Evolutionary conservation across 2,888 invertebrate species (phyloP).

Genomic region (Deilephila porcellus): DNA sequence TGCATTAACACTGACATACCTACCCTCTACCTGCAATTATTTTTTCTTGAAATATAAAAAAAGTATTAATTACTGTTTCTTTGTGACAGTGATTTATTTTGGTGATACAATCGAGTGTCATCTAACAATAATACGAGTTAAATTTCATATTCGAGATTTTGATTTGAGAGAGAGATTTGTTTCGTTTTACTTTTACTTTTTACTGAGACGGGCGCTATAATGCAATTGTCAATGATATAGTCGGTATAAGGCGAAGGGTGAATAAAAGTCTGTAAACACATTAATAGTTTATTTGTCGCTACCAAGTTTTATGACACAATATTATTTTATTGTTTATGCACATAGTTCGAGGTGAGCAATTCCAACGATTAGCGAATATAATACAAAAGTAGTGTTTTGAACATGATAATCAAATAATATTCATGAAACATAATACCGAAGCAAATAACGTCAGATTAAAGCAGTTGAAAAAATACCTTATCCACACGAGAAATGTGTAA

Average conservation of each 20-base stretch:
- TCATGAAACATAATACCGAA: neutral
- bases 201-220: too few species aligned
- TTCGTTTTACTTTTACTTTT: too few species aligned
- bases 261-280: neutral
- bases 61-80: too few species aligned
- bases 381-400: neutral
- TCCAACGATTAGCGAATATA: constrained; percentile 6
- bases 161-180: too few species aligned
- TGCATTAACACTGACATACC: neutral
- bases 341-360: constrained; percentile 19
- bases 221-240: too few species aligned
- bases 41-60: too few species aligned
- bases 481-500: neutral
- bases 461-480: neutral
- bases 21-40: too few species aligned
- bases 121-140: too few species aligned
- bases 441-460: neutral
- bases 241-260: neutral
- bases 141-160: too few species aligned
- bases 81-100: too few species aligned
- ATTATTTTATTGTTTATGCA: constrained; percentile 11
- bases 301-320: constrained; percentile 20
- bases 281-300: constrained; percentile 18
- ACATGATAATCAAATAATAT: neutral
- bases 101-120: too few species aligned